Evolutionary conservation across 2,888 invertebrate genomes (phyloP), one percentile per base, ranked within the genome.

Genomic region (Coelogynopora nodosa): DNA sequence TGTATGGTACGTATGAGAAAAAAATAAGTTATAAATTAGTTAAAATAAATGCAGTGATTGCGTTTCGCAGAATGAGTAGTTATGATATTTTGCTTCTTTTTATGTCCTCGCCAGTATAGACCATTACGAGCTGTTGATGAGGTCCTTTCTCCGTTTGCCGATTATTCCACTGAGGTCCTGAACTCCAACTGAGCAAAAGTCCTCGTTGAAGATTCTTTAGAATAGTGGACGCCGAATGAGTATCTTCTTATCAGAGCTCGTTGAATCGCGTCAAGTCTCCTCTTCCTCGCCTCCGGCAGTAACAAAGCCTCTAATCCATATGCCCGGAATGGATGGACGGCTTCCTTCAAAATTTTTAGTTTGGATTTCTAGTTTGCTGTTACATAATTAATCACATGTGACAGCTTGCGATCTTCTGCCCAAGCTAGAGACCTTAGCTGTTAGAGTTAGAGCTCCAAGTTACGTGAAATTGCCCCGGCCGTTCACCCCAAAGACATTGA

Each of bases 291-390:
- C 49, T 29, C 84, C 23, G 29, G 26, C 0, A 84, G n/a, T 30
- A 31, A 31, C 27, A 84, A 26, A 0, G 84, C 84, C 31, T 84
- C 84, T 29, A 84, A 5, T 0, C 84, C 84, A 67, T 84, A 84
- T 67, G 67, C 26, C 26, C 28, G 30, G 18, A 84, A 23, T 29
- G 84, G 31, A 18, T 84, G 31, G 5, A 84, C 84, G 0, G 84
- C 84, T 31, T 13, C 83, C 30, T 26, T 30, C 2, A 82, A 82
- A 13, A 84, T 30, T 26, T 67, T 26, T 0, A 84, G 31, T 67
- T 84, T 84, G 2, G 67, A 29, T 26, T 84, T 31, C 27, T 84
- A 26, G 30, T 31, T 84, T 0, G 31, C 84, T 26, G 29, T 1
- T 1, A 18, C n/a, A n/a, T n/a, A 84, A 31, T 29, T 84, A 29